Evolutionary conservation across 1,140 invertebrate genomes (phyloP), one percentile per base, ranked within the genome.

Genomic region (Holcopasites calliopsidis): DNA sequence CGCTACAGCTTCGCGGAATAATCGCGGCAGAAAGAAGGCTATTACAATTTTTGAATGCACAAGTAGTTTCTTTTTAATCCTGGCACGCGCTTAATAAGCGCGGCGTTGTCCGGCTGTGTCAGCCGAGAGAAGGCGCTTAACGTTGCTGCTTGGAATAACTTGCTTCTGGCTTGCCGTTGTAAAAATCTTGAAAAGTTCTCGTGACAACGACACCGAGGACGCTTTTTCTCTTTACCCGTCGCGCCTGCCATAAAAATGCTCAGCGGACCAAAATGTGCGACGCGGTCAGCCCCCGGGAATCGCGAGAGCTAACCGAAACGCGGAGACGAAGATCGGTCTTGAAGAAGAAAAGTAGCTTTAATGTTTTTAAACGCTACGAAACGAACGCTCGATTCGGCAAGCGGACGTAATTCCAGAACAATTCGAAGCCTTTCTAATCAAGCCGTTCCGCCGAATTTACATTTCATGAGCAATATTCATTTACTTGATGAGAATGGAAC

Each of bases 61-160:
- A 50, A 71, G 42, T 26, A 62, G 69, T 49, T 49, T 50, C 44
- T 62, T 65, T 73, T 73, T 66, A 73, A 73, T 73, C 71, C 38
- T 42, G 49, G 71, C 61, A 73, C 71, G 61, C 60, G 71, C 65
- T 73, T 73, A 73, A 73, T 73, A 65, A 73, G 61, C 71, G 61
- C 21, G 33, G 65, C 31, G 33, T 73, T 73, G 38, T 73, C 35
- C 71, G 16, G 33, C 33, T 28, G 23, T 38, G 58, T 62, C 16
- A 38, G 44, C n/a, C 4, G 13, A 16, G 23, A 5, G 18, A n/a
- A 18, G 42, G 10, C 26, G 31, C 57, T 52, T 65, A 42, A 65
- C 49, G 70, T 38, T 11, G 47, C 49, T 10, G 16, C 38, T 10
- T 7, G 31, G 57, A 42, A 38, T 64, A 40, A 65, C 70, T 73